phyloP scores from a whole-genome alignment of 2,113 vertebrate genomes.

The Laticauda colubrina region DNA sequence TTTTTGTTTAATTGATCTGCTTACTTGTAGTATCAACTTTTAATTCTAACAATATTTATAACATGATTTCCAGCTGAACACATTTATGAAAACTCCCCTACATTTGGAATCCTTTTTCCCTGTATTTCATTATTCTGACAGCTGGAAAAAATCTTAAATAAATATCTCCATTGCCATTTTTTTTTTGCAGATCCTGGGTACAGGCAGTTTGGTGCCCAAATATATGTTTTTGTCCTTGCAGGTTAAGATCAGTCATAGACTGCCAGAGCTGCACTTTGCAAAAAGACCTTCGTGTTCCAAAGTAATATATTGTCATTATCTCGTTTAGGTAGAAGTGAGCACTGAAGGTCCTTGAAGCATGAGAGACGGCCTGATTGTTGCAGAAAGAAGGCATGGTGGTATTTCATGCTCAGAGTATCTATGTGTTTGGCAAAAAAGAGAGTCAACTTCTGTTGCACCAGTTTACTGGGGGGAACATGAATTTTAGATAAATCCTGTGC shows the following conservation, averaged over 20 bases:
- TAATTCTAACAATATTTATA: not conserved
- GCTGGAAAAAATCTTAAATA: not conserved
- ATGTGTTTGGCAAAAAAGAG: not conserved
- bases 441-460: not conserved
- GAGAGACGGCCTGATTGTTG: not conserved
- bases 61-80: not conserved
- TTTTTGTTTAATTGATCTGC: not conserved
- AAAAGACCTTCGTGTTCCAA: not conserved
- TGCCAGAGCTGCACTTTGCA: not conserved
- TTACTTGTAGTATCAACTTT: not conserved
- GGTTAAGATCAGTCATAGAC: not conserved
- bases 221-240: conserved; percentile 9
- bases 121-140: not conserved
- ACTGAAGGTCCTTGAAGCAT: not conserved
- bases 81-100: not conserved
- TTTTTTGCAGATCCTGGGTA: not conserved
- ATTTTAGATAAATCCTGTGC: conserved; percentile 7
- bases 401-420: not conserved
- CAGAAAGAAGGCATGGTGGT: not conserved
- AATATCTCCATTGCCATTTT: not conserved
- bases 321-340: not conserved
- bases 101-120: not conserved
- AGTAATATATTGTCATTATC: conserved; percentile 18
- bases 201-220: not conserved
- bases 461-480: conserved; percentile 1